A percentile compares a stretch with the other conserved stretches of the same genome.
Conservation (phyloP, 2,797 vertebrate genomes). For the Synaphobranchus kaupii region DNA sequence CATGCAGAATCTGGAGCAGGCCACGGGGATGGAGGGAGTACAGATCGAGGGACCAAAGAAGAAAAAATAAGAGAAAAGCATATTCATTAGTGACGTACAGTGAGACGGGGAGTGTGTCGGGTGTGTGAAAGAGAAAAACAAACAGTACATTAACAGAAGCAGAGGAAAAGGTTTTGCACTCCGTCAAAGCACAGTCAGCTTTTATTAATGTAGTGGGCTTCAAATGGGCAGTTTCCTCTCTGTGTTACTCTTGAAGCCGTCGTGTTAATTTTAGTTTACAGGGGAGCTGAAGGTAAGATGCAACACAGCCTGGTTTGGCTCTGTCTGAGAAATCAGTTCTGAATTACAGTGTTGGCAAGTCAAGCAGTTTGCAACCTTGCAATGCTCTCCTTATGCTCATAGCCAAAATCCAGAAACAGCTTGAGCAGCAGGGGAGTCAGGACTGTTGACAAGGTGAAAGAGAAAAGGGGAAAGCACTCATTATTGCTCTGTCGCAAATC, state of each 20-base stretch:
- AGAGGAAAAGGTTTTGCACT: not conserved
- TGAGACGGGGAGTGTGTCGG: not conserved
- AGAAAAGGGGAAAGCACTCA: not conserved
- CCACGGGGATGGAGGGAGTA: constrained; percentile 68
- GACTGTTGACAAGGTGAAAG: constrained; percentile 7
- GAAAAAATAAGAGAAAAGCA: not conserved
- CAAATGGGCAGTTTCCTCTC: constrained; percentile 37
- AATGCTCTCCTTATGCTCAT: constrained; percentile 26
- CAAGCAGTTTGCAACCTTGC: constrained; percentile 21
- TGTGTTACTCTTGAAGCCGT: not conserved
- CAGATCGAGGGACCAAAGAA: constrained; percentile 9
- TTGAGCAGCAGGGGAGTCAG: not conserved
- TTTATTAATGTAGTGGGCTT: not conserved
- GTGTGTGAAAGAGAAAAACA: not conserved
- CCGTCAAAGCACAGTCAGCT: not conserved
- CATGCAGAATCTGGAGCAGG: constrained; percentile 77
- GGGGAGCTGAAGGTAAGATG: constrained; percentile 36
- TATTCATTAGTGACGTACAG: not conserved
- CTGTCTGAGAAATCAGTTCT: constrained; percentile 12
- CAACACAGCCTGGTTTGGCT: not conserved
- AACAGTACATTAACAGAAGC: not conserved
- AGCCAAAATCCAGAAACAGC: constrained; percentile 16
- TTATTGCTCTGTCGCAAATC: not conserved
- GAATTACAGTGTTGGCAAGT: constrained; percentile 19
- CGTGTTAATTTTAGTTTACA: constrained; percentile 36